Conservation (phyloP, 2,113 vertebrate genomes). For the Sceloporus undulatus region DNA sequence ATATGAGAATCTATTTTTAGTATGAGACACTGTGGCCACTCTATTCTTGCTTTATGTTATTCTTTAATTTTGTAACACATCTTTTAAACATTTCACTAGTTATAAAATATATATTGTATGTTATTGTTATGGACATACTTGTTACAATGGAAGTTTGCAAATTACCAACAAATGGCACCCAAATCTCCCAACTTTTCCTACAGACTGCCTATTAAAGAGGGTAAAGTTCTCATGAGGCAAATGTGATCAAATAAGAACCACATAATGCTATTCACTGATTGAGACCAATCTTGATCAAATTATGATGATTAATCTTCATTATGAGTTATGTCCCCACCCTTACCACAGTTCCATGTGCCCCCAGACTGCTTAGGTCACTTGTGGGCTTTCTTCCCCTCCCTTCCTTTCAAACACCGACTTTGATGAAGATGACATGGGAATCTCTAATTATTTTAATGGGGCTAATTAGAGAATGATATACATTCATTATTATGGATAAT, state of each 20-base stretch:
- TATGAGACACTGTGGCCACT: neutral
- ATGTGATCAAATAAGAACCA: constrained; percentile 3
- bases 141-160: neutral
- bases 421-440: constrained; percentile 32
- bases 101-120: too few species aligned
- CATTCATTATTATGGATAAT: constrained; percentile 37
- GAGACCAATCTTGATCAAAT: constrained; percentile 33
- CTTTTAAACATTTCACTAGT: too few species aligned
- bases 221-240: neutral
- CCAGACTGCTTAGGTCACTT: neutral
- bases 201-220: neutral
- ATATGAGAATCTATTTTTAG: neutral
- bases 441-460: constrained; percentile 55
- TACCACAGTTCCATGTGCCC: constrained; percentile 33
- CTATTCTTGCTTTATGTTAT: neutral
- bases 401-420: constrained; percentile 26
- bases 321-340: constrained; percentile 37
- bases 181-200: neutral
- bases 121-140: neutral
- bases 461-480: constrained; percentile 43
- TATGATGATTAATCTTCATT: constrained; percentile 42
- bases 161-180: neutral
- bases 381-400: constrained; percentile 11
- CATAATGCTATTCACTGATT: neutral
- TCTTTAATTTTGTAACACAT: too few species aligned